Conservation (phyloP, 2,888 invertebrate species). For the Orthosia cruda region DNA sequence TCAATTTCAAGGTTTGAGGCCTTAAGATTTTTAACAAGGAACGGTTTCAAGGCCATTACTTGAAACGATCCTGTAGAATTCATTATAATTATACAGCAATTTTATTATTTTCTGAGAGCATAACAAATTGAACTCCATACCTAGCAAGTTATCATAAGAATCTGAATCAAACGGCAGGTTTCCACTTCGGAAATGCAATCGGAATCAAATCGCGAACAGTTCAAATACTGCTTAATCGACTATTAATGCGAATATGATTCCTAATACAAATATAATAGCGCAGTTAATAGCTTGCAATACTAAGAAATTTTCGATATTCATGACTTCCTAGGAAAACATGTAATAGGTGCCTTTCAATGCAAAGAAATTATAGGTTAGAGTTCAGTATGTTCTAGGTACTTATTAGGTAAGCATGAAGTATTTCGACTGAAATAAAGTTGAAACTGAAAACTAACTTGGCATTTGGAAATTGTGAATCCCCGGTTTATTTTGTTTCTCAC, state of each 20-base stretch:
- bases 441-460: too few species aligned
- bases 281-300: constrained; percentile 1
- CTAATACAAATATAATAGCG: constrained; percentile 25
- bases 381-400: not conserved
- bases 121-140: too few species aligned
- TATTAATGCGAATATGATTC: constrained; percentile 18
- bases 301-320: constrained; percentile 1
- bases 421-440: too few species aligned
- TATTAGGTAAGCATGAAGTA: not conserved
- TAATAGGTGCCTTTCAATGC: not conserved
- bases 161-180: not conserved
- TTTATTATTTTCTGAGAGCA: too few species aligned
- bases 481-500: too few species aligned
- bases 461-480: too few species aligned
- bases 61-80: too few species aligned
- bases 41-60: too few species aligned
- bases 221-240: not conserved
- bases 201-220: constrained; percentile 12
- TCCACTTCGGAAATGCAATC: constrained; percentile 12
- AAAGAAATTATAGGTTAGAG: not conserved
- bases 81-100: too few species aligned
- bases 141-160: not conserved
- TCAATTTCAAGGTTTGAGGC: too few species aligned
- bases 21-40: too few species aligned
- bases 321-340: not conserved